These are phyloP conservation scores for Trichoplax adhaerens DNA, from an alignment of 37 sponge, comb jelly and placozoan species.

Conservation along the genomic window DNA sequence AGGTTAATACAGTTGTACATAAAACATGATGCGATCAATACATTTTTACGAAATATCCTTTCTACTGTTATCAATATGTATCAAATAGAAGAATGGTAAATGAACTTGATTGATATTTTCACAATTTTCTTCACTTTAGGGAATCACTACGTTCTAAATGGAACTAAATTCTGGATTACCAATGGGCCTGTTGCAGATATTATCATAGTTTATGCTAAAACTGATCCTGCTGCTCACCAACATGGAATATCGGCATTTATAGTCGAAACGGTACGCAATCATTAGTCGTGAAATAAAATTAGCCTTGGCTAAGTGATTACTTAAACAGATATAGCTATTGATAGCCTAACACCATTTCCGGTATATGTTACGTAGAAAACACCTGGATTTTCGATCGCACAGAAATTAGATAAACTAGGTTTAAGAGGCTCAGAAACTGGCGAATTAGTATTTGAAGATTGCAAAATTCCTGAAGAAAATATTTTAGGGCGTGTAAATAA, in stretches of 20 bases:
- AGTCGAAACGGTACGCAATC: conserved; percentile 47
- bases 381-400: conserved; percentile 54
- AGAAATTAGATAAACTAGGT: conserved; percentile 84
- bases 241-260: conserved; percentile 82
- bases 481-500: conserved; percentile 15
- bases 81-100: too few relatives aligned
- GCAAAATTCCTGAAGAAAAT: conserved; percentile 27
- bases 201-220: conserved; percentile 86
- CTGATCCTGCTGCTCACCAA: conserved; percentile 37
- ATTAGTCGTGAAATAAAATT: too few relatives aligned
- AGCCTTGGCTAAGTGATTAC: too few relatives aligned
- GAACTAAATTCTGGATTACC: conserved; percentile 88
- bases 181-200: conserved; percentile 94
- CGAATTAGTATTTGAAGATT: conserved; percentile 61
- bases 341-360: too few relatives aligned
- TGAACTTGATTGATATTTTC: too few relatives aligned
- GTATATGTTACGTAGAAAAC: conserved; percentile 9
- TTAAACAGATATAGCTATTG: too few relatives aligned
- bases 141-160: conserved; percentile 72
- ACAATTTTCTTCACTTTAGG: conserved; percentile 1
- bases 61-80: too few relatives aligned
- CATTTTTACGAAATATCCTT: too few relatives aligned
- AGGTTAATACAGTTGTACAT: too few relatives aligned
- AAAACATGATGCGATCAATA: too few relatives aligned
- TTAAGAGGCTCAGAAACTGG: conserved; percentile 81